These are phyloP conservation scores for Anthopleura xanthogrammica DNA, from an alignment of 92 coral and sea anemone genomes.

Conservation along the genomic window DNA sequence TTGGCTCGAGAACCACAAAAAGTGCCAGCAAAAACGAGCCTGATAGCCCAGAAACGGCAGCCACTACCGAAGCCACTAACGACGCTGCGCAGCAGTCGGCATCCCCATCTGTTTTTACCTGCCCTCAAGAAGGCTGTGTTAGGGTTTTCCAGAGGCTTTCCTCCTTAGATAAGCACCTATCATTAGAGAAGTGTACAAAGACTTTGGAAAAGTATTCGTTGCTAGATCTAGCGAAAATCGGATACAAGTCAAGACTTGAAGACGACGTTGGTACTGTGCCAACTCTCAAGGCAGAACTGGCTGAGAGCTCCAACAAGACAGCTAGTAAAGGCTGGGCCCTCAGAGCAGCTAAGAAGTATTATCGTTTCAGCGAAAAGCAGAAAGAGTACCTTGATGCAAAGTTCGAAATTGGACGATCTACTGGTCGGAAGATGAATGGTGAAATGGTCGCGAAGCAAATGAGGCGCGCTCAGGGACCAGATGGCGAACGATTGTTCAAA, in stretches of 20 bases:
- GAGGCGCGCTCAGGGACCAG: constrained; percentile 18
- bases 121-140: constrained; percentile 19
- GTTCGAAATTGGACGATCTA: constrained; percentile 24
- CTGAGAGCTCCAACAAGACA: neutral
- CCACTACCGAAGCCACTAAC: neutral
- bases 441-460: constrained; percentile 10
- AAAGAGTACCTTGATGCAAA: constrained; percentile 22
- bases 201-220: constrained; percentile 36
- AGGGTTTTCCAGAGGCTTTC: constrained; percentile 43
- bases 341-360: neutral
- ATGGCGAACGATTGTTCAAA: constrained; percentile 19
- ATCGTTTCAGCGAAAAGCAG: constrained; percentile 24
- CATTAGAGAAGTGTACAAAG: constrained; percentile 38
- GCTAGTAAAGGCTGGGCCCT: constrained; percentile 37
- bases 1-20: neutral
- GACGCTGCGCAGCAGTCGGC: too few relatives aligned
- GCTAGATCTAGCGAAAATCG: constrained; percentile 42
- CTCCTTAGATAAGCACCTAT: constrained; percentile 31
- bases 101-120: too few relatives aligned
- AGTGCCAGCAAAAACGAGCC: constrained; percentile 3
- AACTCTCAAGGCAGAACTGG: neutral
- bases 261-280: constrained; percentile 16
- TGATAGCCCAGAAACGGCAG: neutral
- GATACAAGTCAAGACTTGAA: constrained; percentile 38
- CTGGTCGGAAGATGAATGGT: constrained; percentile 8